Base-by-base conservation (phyloP, 1,140 invertebrate species). In the Pollicipes pollicipes region DNA sequence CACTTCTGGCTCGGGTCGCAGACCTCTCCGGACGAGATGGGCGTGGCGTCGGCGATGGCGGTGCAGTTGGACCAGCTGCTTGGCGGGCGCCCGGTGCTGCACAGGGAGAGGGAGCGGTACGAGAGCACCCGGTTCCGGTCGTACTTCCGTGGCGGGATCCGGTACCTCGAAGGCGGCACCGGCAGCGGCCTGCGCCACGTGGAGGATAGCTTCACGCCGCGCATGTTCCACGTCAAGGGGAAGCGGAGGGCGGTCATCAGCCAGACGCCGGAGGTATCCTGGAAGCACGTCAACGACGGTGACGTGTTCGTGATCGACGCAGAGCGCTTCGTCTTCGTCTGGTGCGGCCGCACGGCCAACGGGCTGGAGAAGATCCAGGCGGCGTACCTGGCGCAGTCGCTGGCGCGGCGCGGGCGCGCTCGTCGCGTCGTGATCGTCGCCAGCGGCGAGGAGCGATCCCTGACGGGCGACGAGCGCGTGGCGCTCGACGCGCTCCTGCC, bases 1-100 rank as follows among this genome's bases (percentile, higher is more conserved):
- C 94, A 97, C 79, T 93, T 95, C 76, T 97, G 94, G 93, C 83
- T 95, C 31, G 92, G 93, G 27, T 82, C 83, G 30, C 81, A 86
- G 45, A 88, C 90, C 29, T 86, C 86, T 66, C 69, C 69, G 73
- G 90, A 91, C 77, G 90, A 90, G 76, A 88, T 90, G 69, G 87
- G 89, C 0, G 89, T 85, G 74, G 91, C 87, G 68, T 90, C 87
- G 66, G 88, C 86, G 78, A 91, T 92, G 79, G 87, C 90, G 1
- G 89, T 91, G 8, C 90, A 95, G 81, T 82, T 97, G 30, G 91
- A 94, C 77, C 86, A 87, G 21, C 86, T 88, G 74, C 80, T 95
- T 21, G 87, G 85, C 68, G 87, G 87, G 66, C 83, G 83, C 24
- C 84, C 88, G 0, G 85, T 88, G 0, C 87, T 94, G 73, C 89